A percentile compares a stretch with the other conserved stretches of the same genome.
These are phyloP conservation scores for Gastrophysa polygoni DNA, from an alignment of 2,888 invertebrate species.

Conservation along the genomic window DNA sequence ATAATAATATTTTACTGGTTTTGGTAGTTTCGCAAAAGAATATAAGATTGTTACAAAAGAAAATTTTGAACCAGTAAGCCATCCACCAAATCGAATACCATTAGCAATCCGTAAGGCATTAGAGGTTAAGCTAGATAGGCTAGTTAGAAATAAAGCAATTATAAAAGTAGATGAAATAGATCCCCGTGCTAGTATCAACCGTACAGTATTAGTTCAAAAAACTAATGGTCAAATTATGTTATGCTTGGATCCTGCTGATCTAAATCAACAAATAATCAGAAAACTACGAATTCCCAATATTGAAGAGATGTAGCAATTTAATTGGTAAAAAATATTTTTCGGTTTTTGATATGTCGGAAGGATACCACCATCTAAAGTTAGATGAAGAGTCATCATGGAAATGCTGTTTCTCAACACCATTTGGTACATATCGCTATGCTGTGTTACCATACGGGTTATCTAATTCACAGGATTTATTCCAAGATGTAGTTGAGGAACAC, in stretches of 20 bases:
- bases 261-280: constrained; percentile 22
- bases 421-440: not conserved
- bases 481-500: constrained; percentile 5
- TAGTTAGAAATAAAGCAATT: constrained; percentile 24
- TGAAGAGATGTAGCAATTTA: constrained; percentile 24
- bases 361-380: constrained; percentile 7
- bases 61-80: constrained; percentile 15
- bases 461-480: constrained; percentile 14
- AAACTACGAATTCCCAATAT: constrained; percentile 18
- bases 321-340: constrained; percentile 18
- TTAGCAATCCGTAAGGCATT: constrained; percentile 13
- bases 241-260: constrained; percentile 18
- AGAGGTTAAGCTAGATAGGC: constrained; percentile 19
- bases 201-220: constrained; percentile 29
- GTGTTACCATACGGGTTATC: constrained; percentile 12
- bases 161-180: constrained; percentile 25
- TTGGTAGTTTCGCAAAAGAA: constrained; percentile 7
- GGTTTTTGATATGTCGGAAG: constrained; percentile 21
- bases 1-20: constrained; percentile 17
- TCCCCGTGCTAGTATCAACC: constrained; percentile 27
- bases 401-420: not conserved
- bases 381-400: constrained; percentile 17
- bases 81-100: constrained; percentile 20
- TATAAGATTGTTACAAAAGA: constrained; percentile 12
- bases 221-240: constrained; percentile 21